A percentile compares a stretch with the other conserved stretches of the same genome.
These are phyloP conservation scores for Odobenus rosmarus DNA, from an alignment of 2,113 vertebrate species.

Conservation along the genomic window DNA sequence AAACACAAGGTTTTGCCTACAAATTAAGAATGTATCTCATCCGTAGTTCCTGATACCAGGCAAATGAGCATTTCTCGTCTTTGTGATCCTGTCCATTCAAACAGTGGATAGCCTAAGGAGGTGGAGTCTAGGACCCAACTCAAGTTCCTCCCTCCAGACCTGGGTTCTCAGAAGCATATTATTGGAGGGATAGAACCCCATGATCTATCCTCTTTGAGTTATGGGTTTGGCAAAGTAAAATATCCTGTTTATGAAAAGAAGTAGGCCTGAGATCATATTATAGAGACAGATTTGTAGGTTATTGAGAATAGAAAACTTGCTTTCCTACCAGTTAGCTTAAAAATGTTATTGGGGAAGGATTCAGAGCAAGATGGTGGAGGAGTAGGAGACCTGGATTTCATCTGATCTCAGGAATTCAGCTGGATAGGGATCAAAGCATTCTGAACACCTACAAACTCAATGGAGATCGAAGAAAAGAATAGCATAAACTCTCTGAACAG, in stretches of 20 bases:
- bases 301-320: background rate
- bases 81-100: background rate
- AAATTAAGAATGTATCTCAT: conserved; percentile 39
- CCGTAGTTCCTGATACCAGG: background rate
- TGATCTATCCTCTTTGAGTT: background rate
- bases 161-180: background rate
- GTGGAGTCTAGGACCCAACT: background rate
- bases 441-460: no score
- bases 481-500: no score
- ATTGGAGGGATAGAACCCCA: background rate
- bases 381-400: no score
- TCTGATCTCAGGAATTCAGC: no score
- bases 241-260: background rate
- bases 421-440: no score
- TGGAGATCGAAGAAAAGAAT: no score
- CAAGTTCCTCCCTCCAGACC: background rate
- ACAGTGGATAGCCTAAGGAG: background rate
- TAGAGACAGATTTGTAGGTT: conserved; percentile 14
- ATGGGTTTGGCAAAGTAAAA: background rate
- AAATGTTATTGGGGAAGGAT: background rate
- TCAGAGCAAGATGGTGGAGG: no score
- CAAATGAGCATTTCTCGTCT: conserved; percentile 3
- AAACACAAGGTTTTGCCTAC: conserved; percentile 42
- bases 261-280: background rate
- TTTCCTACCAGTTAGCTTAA: conserved; percentile 15